Conservation (phyloP, 1,140 invertebrate species). For the Gonioctena quinquepunctata region DNA sequence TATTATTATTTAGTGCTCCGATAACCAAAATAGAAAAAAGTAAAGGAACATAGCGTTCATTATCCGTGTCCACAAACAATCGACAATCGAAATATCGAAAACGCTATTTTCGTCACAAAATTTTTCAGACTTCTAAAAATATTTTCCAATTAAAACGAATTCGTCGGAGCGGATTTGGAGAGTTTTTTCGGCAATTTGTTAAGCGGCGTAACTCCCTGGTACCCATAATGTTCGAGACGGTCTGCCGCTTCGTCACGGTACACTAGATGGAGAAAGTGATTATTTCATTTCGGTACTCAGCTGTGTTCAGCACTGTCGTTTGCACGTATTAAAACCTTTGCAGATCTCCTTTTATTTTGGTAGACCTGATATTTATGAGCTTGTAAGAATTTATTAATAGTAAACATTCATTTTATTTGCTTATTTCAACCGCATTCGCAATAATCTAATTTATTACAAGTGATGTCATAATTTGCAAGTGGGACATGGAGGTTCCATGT, state of each 20-base stretch:
- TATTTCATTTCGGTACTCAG: conserved; percentile 20
- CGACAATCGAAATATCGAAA: not conserved
- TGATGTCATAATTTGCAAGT: not conserved
- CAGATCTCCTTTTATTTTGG: conserved; percentile 5
- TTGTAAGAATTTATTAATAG: conserved; percentile 8
- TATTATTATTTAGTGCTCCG: too few relatives aligned
- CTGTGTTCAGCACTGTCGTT: not conserved
- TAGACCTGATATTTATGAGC: conserved; percentile 7
- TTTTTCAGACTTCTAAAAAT: conserved; percentile 18
- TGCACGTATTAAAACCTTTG: conserved; percentile 14
- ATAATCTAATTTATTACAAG: not conserved
- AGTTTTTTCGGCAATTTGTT: conserved; percentile 28
- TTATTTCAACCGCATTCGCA: not conserved
- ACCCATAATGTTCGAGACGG: not conserved
- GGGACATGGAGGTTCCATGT: too few relatives aligned
- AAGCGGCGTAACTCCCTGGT: not conserved
- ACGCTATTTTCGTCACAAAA: not conserved
- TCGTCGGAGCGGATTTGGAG: conserved; percentile 19
- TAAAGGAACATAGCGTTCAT: too few relatives aligned
- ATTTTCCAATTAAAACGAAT: conserved; percentile 28
- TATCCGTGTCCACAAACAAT: too few relatives aligned
- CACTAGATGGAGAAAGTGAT: conserved; percentile 16
- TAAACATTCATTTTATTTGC: not conserved
- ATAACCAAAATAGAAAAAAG: too few relatives aligned
- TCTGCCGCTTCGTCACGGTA: conserved; percentile 16